Base-by-base conservation (phyloP, 2,888 invertebrate genomes). In the Plagiodera versicolora region DNA sequence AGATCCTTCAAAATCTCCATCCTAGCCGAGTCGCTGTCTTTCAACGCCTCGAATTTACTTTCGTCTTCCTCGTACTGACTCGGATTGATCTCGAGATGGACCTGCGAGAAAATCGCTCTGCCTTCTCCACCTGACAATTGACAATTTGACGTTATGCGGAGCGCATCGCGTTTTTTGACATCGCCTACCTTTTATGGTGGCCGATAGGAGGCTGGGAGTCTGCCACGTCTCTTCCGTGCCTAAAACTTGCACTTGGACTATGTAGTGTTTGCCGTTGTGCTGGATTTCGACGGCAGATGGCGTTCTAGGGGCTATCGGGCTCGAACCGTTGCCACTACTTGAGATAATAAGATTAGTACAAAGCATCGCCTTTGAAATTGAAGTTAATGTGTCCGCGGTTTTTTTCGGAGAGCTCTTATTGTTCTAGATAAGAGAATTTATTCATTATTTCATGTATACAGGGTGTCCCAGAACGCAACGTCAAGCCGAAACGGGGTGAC, bases 201-300 rank as follows among this genome's bases (percentile, higher is more conserved):
- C 92, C 69, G 91, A 82, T 58, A 93, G 80, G 57, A 93, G 82
- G 63, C 92, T 92, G 0, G 93, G 93, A 0, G 92, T 92, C 58
- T 92, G 89, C 92, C 93, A 93, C 0, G 92, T 93, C 77, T 93
- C 92, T 73, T 93, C 93, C 0, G 89, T 89, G 0, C 92, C 92
- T 60, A 93, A 80, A 24, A 92, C 88, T 74, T 90, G 86, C 6
- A 93, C 89, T 70, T 90, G 87, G 64, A 93, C 80, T 67, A 87
- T 87, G 74, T 92, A 89, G 1, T 83, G 83, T 61, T 85, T 85
- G 53, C 88, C 88, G 58, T 74, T 75, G 58, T 80, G 79, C 58
- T 77, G 74, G 30, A 81, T 73, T 61, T 80, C 80, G 2, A 80
- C 80, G 1, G 71, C 73, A 2, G 80, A 78, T 4, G 80, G 80